phyloP scores from a whole-genome alignment of 1,140 invertebrate species.

The Adoxophyes honmai region DNA sequence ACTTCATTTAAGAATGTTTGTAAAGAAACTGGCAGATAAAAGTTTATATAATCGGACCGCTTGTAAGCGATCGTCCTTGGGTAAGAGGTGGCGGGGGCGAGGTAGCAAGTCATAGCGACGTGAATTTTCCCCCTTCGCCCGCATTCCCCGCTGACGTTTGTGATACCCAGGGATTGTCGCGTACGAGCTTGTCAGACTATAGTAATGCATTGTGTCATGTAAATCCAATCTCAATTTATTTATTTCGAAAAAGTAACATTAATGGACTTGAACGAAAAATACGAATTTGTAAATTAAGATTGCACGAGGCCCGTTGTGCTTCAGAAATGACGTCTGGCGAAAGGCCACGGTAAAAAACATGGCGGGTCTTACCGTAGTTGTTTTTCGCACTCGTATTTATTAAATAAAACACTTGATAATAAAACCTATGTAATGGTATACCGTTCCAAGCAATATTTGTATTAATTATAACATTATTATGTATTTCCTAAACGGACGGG shows the following conservation, averaged over 20 bases:
- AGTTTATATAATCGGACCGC: too few species aligned
- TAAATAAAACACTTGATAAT: constrained; percentile 8
- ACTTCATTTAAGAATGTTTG: too few species aligned
- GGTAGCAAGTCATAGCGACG: too few species aligned
- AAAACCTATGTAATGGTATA: constrained; percentile 6
- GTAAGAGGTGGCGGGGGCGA: too few species aligned
- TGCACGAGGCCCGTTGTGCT: background rate
- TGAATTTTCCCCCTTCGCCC: too few species aligned
- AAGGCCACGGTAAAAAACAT: background rate
- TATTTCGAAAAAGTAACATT: background rate
- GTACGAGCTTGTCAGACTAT: background rate
- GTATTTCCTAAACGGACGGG: background rate
- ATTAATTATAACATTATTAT: background rate
- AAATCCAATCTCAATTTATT: background rate
- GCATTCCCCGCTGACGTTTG: too few species aligned
- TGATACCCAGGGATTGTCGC: too few species aligned
- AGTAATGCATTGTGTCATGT: too few species aligned
- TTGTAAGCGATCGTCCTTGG: too few species aligned
- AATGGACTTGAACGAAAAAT: constrained; percentile 2
- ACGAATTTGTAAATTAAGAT: constrained; percentile 11
- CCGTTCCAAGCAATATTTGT: constrained; percentile 15
- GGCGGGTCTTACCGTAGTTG: background rate
- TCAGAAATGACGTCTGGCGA: background rate
- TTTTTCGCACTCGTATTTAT: constrained; percentile 8
- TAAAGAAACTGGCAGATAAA: too few species aligned